These are phyloP conservation scores for Columba guinea DNA, from an alignment of 2,797 vertebrate species.

Conservation along the genomic window DNA sequence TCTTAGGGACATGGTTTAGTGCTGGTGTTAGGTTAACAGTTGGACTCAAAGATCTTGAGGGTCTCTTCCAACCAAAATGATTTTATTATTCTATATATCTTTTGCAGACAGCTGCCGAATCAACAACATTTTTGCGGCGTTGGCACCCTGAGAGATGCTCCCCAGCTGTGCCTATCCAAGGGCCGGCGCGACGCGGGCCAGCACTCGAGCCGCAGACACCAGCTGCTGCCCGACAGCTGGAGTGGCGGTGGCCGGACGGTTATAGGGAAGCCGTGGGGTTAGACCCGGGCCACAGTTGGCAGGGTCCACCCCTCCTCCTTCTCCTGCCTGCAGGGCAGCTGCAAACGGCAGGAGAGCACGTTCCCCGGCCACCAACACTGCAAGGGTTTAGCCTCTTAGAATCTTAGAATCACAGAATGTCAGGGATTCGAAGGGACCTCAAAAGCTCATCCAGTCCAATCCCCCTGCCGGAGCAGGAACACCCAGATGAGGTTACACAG, in stretches of 20 bases:
- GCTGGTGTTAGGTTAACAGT: too few relatives aligned
- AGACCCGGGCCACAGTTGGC: not conserved
- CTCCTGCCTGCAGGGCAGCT: not conserved
- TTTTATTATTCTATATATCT: not conserved
- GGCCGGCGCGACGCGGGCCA: rapidly evolving
- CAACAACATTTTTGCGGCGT: not conserved
- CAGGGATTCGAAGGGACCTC: too few relatives aligned
- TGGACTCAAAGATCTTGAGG: too few relatives aligned
- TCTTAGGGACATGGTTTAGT: too few relatives aligned
- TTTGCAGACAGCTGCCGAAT: not conserved
- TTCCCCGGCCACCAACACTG: rapidly evolving
- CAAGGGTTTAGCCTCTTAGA: not conserved
- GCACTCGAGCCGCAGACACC: rapidly evolving
- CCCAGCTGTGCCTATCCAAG: not conserved
- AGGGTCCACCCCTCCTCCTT: not conserved
- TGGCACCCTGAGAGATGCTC: not conserved
- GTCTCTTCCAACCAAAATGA: too few relatives aligned
- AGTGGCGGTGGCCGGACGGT: rapidly evolving
- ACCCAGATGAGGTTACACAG: too few relatives aligned
- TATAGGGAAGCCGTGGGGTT: not conserved
- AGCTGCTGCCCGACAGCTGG: not conserved
- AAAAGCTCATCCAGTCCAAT: too few relatives aligned
- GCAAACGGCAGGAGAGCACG: not conserved
- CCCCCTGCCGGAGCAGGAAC: too few relatives aligned
- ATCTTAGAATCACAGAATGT: too few relatives aligned